Percentiles rank a stretch among this genome's conserved stretches.
phyloP scores from a whole-genome alignment of 2,797 vertebrate species.

The Sebastes hubbsi region DNA sequence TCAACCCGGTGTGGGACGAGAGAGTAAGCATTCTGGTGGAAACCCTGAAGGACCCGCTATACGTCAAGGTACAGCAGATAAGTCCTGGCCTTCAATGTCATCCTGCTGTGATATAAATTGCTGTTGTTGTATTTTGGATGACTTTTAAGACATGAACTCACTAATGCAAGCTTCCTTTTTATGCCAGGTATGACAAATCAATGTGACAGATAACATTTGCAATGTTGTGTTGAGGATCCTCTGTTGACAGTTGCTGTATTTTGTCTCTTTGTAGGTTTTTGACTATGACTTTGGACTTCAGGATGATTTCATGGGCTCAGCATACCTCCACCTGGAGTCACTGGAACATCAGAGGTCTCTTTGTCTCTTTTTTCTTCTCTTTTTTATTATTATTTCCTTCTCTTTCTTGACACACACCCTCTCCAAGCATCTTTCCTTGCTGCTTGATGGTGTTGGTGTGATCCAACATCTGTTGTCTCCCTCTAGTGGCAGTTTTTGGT shows the following conservation, averaged over 20 bases:
- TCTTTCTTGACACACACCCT: neutral
- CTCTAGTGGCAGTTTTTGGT: slow-evolving; percentile 53
- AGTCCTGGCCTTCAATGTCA: neutral
- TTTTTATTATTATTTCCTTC: neutral
- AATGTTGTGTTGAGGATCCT: neutral
- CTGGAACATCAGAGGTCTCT: slow-evolving; percentile 91
- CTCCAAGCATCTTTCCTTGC: neutral
- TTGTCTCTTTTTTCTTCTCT: neutral
- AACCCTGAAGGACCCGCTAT: slow-evolving; percentile 87
- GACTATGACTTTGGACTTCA: slow-evolving; percentile 98
- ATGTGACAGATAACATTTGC: neutral
- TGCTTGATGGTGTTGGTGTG: neutral
- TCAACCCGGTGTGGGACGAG: slow-evolving; percentile 97
- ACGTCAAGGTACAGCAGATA: slow-evolving; percentile 88
- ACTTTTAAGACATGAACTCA: neutral
- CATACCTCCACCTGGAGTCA: slow-evolving; percentile 90
- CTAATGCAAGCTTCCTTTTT: neutral
- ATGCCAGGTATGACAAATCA: neutral
- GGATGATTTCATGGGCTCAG: slow-evolving; percentile 97
- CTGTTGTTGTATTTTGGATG: neutral
- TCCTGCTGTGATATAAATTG: neutral
- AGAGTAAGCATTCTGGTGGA: slow-evolving; percentile 87
- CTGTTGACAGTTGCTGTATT: slow-evolving; percentile 2
- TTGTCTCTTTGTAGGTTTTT: slow-evolving; percentile 79
- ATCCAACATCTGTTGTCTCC: slow-evolving; percentile 16